Conservation (phyloP, 2,113 vertebrate genomes). For the Cyanoramphus novaezelandiae region DNA sequence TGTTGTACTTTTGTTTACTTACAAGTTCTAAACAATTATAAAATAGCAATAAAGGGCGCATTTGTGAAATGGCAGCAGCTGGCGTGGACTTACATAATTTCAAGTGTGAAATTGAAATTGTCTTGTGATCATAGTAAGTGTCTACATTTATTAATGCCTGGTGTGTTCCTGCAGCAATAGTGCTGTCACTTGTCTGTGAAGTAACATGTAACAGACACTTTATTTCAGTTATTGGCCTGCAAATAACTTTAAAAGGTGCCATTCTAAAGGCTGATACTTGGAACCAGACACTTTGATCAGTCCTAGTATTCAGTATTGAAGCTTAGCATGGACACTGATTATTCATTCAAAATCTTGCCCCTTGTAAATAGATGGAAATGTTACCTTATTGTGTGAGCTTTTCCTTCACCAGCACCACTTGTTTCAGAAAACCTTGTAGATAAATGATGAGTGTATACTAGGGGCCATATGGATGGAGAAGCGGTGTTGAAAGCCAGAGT, state of each 20-base stretch:
- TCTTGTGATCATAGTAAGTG: neutral
- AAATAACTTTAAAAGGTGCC: neutral
- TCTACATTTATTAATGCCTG: neutral
- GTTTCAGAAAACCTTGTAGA: slow-evolving; percentile 6
- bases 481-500: slow-evolving; percentile 2
- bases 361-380: neutral
- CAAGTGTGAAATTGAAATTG: neutral
- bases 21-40: neutral
- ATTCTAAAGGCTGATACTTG: neutral
- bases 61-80: neutral
- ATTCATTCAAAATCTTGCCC: slow-evolving; percentile 1
- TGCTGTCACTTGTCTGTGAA: neutral
- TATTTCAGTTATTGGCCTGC: neutral
- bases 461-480: slow-evolving; percentile 1
- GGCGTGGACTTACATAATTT: neutral
- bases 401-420: neutral
- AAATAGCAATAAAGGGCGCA: neutral
- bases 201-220: neutral
- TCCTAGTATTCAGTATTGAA: neutral
- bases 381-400: neutral
- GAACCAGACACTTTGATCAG: neutral
- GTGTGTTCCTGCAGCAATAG: neutral
- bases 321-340: neutral
- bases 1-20: neutral
- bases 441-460: slow-evolving; percentile 4